phyloP scores from a whole-genome alignment of 2,113 vertebrate species.

The Odontophorus gujanensis region DNA sequence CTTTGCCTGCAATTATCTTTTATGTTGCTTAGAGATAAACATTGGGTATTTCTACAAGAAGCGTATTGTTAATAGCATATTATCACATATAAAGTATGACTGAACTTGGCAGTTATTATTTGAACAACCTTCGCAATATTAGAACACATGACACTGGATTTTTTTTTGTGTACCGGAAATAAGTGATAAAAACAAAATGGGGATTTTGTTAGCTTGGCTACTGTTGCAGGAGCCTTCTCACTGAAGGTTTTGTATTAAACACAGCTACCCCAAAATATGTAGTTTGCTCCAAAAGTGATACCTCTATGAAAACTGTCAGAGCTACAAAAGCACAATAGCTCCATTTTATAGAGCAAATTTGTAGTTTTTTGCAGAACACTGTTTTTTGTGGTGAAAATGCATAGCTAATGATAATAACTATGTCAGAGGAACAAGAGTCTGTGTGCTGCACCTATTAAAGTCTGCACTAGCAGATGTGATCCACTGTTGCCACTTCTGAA shows the following conservation, averaged over 20 bases:
- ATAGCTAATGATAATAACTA: no score
- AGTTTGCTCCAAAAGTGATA: neutral
- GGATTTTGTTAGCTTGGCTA: slow-evolving; percentile 16
- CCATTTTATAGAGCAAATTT: no score
- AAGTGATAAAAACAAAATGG: neutral
- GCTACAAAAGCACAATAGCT: no score
- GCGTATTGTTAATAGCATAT: neutral
- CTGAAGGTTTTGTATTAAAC: neutral
- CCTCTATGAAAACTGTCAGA: neutral
- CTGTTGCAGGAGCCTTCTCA: neutral
- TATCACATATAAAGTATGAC: neutral
- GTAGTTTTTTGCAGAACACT: no score
- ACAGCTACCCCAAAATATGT: neutral
- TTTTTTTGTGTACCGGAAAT: neutral
- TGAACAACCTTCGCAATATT: neutral
- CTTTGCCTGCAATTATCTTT: slow-evolving; percentile 54
- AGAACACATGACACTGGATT: neutral
- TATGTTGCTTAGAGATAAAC: slow-evolving; percentile 35
- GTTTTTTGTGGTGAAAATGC: no score
- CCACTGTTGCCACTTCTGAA: no score
- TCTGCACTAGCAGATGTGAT: no score
- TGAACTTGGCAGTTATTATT: slow-evolving; percentile 28
- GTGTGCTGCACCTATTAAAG: no score
- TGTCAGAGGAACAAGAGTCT: no score
- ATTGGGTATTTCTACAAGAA: neutral